These are phyloP conservation scores for Lanistes nyassanus DNA, from an alignment of 1,140 invertebrate species.

Conservation along the genomic window DNA sequence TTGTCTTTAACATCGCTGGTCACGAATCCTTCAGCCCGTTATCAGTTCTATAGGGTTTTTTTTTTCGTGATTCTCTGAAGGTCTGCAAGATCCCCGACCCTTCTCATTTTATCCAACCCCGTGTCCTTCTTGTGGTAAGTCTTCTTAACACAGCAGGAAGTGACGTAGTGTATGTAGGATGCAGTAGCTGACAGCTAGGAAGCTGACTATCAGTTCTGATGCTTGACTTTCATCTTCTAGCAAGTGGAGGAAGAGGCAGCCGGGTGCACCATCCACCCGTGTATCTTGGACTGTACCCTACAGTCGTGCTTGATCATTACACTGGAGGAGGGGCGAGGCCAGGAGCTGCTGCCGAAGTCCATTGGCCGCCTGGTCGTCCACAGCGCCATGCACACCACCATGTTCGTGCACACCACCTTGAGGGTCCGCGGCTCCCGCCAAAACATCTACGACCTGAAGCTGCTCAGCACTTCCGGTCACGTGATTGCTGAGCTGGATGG, in stretches of 20 bases:
- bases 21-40: no score
- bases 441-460: constrained; percentile 34
- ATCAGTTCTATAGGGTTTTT: no score
- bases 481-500: constrained; percentile 39
- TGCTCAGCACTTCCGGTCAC: constrained; percentile 35
- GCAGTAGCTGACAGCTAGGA: no score
- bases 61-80: no score
- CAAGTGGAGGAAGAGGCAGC: constrained; percentile 32
- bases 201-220: no score
- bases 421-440: constrained; percentile 14
- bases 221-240: neutral
- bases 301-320: constrained; percentile 35
- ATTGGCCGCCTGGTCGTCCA: constrained; percentile 22
- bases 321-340: neutral
- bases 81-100: no score
- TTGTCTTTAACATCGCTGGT: no score
- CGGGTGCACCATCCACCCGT: constrained; percentile 45
- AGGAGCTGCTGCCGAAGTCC: constrained; percentile 27
- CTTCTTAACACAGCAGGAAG: no score
- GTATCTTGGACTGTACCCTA: constrained; percentile 44
- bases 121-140: no score
- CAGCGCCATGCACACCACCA: constrained; percentile 23
- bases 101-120: no score
- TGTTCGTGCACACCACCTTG: constrained; percentile 28
- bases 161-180: no score